A percentile compares a stretch with the other conserved stretches of the same genome.
These are phyloP conservation scores for Chloromyia formosa DNA, from an alignment of 2,888 invertebrate genomes.

Conservation along the genomic window DNA sequence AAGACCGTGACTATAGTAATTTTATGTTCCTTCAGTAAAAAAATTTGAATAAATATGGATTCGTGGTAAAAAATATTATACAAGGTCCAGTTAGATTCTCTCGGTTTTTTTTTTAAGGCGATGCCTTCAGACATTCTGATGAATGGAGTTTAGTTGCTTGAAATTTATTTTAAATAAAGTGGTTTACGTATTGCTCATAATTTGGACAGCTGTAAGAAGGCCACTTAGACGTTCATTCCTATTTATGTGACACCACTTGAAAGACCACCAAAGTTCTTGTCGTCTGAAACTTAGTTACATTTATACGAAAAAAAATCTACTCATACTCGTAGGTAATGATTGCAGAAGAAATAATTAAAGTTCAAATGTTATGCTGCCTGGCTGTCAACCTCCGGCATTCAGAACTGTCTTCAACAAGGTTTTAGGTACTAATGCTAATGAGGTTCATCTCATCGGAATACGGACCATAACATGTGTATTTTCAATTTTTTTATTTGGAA, in stretches of 20 bases:
- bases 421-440: too few relatives aligned
- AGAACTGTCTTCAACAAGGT: too few relatives aligned
- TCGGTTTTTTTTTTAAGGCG: neutral
- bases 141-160: constrained; percentile 8
- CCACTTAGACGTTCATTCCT: neutral
- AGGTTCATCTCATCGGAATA: too few relatives aligned
- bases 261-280: constrained; percentile 36
- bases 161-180: neutral
- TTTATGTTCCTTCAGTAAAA: neutral
- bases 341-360: too few relatives aligned
- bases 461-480: too few relatives aligned
- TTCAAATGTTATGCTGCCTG: too few relatives aligned
- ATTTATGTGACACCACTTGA: constrained; percentile 1
- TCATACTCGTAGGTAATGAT: too few relatives aligned
- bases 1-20: constrained; percentile 26
- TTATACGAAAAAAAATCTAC: too few relatives aligned
- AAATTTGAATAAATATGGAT: constrained; percentile 24
- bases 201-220: neutral
- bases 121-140: constrained; percentile 4
- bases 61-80: neutral
- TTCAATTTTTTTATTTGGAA: too few relatives aligned
- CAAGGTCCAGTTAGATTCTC: constrained; percentile 15
- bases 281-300: too few relatives aligned
- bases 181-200: neutral
- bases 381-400: too few relatives aligned